Percentiles rank a stretch among this genome's conserved stretches.
These are phyloP conservation scores for Nycticebus coucang DNA, from an alignment of 2,113 vertebrate species.

Conservation along the genomic window DNA sequence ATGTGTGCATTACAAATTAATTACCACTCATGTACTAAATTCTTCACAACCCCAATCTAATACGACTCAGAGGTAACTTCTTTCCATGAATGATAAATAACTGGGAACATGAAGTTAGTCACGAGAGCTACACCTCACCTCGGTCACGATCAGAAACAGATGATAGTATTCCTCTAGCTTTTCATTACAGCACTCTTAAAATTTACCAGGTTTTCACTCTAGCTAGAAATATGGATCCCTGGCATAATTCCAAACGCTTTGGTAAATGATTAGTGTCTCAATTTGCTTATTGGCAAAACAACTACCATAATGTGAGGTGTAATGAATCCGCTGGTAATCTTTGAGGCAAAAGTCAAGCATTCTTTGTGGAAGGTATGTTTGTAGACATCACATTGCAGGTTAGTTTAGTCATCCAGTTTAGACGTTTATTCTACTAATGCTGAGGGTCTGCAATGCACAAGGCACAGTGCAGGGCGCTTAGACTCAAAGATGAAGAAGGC, in stretches of 20 bases:
- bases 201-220: background rate
- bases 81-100: background rate
- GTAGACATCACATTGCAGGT: background rate
- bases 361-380: background rate
- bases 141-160: background rate
- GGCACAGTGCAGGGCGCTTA: background rate
- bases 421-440: background rate
- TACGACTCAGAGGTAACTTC: background rate
- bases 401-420: background rate
- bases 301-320: background rate
- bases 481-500: background rate
- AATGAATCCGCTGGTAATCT: slow-evolving; percentile 23
- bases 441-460: background rate
- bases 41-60: background rate
- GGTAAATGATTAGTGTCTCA: background rate
- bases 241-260: background rate
- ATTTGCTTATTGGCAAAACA: slow-evolving; percentile 23
- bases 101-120: background rate
- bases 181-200: background rate
- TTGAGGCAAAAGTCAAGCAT: background rate
- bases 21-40: background rate
- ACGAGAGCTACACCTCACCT: background rate
- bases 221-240: background rate
- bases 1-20: background rate
- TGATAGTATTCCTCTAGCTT: background rate